phyloP scores from a whole-genome alignment of 2,888 invertebrate species.

The Drosophila prostipennis region DNA sequence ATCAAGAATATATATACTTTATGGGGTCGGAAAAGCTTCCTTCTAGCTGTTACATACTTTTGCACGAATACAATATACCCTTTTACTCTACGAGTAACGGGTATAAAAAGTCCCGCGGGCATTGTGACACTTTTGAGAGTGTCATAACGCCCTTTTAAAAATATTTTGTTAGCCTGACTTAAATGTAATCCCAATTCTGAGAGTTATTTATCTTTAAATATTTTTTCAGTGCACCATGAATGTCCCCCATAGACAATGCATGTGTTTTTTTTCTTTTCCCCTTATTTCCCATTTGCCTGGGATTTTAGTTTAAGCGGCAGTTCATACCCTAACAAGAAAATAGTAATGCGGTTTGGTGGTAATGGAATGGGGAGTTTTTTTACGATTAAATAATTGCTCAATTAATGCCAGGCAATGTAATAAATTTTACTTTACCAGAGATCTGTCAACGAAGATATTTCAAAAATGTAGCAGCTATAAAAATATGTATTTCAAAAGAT shows the following conservation, averaged over 20 bases:
- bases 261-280: conserved; percentile 36
- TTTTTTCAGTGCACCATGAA: conserved; percentile 1
- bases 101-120: no score
- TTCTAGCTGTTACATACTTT: no score
- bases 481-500: not conserved
- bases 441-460: not conserved
- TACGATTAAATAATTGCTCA: conserved; percentile 32
- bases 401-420: conserved; percentile 11
- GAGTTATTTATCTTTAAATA: no score
- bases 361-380: conserved; percentile 25
- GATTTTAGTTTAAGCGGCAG: conserved; percentile 18
- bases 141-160: no score
- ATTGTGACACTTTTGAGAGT: no score
- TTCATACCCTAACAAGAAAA: conserved; percentile 35
- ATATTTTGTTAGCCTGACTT: no score
- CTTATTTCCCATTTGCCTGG: conserved; percentile 11
- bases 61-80: no score
- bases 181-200: no score
- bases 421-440: not conserved
- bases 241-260: conserved; percentile 50
- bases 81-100: no score
- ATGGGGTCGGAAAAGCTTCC: no score
- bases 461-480: not conserved
- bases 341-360: conserved; percentile 17
- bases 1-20: no score